Conservation (phyloP, 2,113 vertebrate species). For the Phaethon lepturus region DNA sequence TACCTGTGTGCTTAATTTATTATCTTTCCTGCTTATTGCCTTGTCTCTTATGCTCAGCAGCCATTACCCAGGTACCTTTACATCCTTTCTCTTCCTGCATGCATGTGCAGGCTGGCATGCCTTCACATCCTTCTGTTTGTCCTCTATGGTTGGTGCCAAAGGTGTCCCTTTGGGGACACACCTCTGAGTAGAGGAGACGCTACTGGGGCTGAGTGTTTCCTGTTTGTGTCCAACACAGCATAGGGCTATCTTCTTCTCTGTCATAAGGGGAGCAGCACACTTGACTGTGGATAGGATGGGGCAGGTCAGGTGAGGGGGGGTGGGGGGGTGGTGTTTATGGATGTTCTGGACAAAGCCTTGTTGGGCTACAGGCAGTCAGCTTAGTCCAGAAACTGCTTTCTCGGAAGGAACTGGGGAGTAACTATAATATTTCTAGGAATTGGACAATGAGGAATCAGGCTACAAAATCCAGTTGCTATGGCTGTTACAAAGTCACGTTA, state of each 20-base stretch:
- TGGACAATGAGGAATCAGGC: not conserved
- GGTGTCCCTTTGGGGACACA: not conserved
- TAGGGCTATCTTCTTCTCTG: rapidly evolving
- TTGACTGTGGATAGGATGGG: not conserved
- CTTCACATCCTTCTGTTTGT: not conserved
- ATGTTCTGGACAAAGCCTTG: not conserved
- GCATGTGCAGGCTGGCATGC: not conserved
- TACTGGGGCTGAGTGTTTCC: not conserved
- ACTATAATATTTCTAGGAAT: not conserved
- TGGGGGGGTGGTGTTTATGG: rapidly evolving
- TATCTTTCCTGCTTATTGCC: not conserved
- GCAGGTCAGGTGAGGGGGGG: rapidly evolving
- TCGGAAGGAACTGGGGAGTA: not conserved
- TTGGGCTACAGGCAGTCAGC: not conserved
- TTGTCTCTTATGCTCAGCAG: not conserved
- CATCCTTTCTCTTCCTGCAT: rapidly evolving
- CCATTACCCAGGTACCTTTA: not conserved
- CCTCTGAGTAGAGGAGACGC: not conserved
- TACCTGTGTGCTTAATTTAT: not conserved
- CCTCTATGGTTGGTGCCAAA: not conserved
- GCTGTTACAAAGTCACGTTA: not conserved
- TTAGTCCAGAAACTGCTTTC: not conserved
- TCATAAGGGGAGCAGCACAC: not conserved
- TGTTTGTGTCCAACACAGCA: not conserved
- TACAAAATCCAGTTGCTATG: not conserved